These are phyloP conservation scores for Folsomia candida DNA, from an alignment of 2,888 invertebrate species.

Conservation along the genomic window DNA sequence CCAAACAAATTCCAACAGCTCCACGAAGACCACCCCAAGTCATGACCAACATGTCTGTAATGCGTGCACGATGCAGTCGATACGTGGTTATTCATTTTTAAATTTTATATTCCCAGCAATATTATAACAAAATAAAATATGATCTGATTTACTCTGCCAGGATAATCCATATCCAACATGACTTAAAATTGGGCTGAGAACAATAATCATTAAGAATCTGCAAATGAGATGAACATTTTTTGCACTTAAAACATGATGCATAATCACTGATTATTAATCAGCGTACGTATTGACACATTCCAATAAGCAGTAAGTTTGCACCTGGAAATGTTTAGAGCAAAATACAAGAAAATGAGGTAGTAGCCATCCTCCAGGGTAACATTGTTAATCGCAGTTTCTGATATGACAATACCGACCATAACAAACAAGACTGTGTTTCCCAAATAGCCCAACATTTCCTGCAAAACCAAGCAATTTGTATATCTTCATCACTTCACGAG, in stretches of 20 bases:
- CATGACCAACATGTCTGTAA: conserved; percentile 59
- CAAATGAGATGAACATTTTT: background rate
- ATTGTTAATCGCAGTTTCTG: conserved; percentile 58
- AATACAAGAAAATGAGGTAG: conserved; percentile 57
- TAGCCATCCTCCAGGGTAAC: conserved; percentile 58
- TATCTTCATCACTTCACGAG: too few species aligned
- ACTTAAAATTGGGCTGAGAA: conserved; percentile 59
- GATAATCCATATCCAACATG: conserved; percentile 62
- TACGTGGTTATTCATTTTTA: too few species aligned
- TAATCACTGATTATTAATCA: too few species aligned
- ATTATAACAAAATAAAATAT: conserved; percentile 38
- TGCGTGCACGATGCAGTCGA: too few species aligned
- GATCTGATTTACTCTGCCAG: conserved; percentile 62
- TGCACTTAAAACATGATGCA: background rate
- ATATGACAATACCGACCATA: conserved; percentile 63
- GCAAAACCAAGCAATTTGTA: too few species aligned
- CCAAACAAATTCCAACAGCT: conserved; percentile 60
- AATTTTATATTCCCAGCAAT: too few species aligned
- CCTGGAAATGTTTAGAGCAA: conserved; percentile 54
- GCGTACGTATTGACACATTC: too few species aligned
- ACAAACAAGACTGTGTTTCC: conserved; percentile 63
- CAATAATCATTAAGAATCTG: conserved; percentile 57
- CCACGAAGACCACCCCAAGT: conserved; percentile 66
- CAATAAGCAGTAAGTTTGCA: conserved; percentile 37
- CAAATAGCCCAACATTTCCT: conserved; percentile 56